phyloP scores from a whole-genome alignment of 2,888 invertebrate genomes.

The Caenorhabditis becei region DNA sequence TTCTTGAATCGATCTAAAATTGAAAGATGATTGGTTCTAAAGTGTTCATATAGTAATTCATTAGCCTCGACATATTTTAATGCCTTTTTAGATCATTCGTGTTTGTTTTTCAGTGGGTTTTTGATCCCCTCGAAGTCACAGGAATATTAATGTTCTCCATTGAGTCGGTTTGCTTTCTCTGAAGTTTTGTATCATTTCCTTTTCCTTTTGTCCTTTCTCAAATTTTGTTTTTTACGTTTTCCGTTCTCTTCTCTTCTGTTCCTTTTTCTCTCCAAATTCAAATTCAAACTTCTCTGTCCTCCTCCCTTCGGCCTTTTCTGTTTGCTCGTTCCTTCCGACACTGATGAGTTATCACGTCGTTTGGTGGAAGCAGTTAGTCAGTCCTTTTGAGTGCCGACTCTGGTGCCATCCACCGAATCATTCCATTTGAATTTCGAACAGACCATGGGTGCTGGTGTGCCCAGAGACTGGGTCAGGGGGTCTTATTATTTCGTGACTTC shows the following conservation, averaged over 20 bases:
- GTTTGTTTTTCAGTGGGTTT: too few relatives aligned
- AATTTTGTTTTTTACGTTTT: too few relatives aligned
- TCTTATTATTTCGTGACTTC: background rate
- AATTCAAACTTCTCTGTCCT: conserved; percentile 4
- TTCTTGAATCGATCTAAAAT: too few relatives aligned
- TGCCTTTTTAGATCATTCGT: too few relatives aligned
- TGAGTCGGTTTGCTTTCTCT: too few relatives aligned
- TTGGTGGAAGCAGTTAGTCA: background rate
- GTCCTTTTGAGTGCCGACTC: conserved; percentile 4
- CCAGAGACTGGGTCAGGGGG: background rate
- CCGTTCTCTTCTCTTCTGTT: background rate
- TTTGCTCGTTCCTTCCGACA: conserved; percentile 4
- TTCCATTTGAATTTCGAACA: background rate
- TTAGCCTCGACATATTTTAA: too few relatives aligned
- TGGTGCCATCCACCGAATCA: conserved; percentile 9
- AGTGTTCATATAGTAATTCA: too few relatives aligned
- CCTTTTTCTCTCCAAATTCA: background rate
- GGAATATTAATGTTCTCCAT: too few relatives aligned
- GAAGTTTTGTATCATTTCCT: too few relatives aligned
- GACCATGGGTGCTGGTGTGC: background rate
- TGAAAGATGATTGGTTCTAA: too few relatives aligned
- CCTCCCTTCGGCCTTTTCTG: background rate
- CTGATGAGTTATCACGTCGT: conserved; percentile 4
- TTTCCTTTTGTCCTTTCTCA: too few relatives aligned
- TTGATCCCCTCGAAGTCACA: too few relatives aligned